Conservation (phyloP, 1,140 invertebrate genomes). For the Linepithema humile region DNA sequence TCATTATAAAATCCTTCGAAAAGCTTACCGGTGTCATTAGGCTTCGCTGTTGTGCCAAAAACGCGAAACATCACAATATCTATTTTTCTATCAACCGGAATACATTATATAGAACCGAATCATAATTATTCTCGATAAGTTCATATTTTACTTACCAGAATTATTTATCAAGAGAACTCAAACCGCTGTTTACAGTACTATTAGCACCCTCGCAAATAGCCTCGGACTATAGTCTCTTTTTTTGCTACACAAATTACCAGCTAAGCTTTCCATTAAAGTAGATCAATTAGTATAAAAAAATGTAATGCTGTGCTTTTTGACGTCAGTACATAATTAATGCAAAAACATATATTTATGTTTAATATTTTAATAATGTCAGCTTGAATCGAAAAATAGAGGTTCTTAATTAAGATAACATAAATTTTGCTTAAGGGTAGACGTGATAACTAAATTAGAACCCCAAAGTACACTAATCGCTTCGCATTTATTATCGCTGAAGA, state of each 20-base stretch:
- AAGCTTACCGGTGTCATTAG: neutral
- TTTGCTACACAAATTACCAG: neutral
- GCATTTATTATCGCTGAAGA: constrained; percentile 11
- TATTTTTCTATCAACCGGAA: neutral
- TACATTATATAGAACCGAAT: neutral
- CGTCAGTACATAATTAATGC: neutral
- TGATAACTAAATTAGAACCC: constrained; percentile 40
- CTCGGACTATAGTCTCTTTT: neutral
- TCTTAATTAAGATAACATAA: neutral
- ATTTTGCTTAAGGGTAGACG: neutral
- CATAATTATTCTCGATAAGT: neutral
- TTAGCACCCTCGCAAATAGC: neutral
- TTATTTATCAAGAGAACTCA: neutral
- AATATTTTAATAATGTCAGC: neutral
- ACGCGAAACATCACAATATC: neutral
- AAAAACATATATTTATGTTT: neutral
- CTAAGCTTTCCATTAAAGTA: neutral
- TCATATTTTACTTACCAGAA: neutral
- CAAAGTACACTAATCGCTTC: constrained; percentile 9
- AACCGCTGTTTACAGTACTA: neutral
- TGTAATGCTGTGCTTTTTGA: neutral
- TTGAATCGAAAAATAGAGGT: neutral
- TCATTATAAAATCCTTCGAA: constrained; percentile 8
- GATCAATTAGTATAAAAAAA: neutral
- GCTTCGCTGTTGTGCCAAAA: neutral